A percentile compares a stretch with the other conserved stretches of the same genome.
These are phyloP conservation scores for Orchesellides sinensis DNA, from an alignment of 2,888 invertebrate genomes.

Conservation along the genomic window DNA sequence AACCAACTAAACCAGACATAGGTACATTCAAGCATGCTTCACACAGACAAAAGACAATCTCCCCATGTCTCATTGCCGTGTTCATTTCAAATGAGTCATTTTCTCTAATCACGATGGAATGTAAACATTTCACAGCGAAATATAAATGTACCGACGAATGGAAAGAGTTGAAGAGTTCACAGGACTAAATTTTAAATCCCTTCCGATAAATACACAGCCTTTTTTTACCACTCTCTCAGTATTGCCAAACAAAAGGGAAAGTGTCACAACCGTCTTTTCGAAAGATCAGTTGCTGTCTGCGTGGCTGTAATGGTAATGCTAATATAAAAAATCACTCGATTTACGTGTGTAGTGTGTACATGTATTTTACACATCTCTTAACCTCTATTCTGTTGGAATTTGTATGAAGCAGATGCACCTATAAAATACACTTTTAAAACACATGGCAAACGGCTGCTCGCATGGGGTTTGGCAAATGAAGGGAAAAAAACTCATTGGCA, in stretches of 20 bases:
- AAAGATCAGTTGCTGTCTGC: slow-evolving; percentile 49
- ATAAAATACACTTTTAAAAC: no score
- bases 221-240: no score
- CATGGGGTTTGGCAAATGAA: no score
- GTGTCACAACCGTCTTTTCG: slow-evolving; percentile 37
- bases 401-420: no score
- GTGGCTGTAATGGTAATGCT: no score
- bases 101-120: slow-evolving; percentile 46
- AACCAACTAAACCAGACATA: neutral
- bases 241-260: slow-evolving; percentile 56
- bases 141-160: neutral
- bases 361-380: no score
- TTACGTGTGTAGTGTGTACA: no score
- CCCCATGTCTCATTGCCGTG: neutral
- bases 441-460: no score
- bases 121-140: slow-evolving; percentile 52
- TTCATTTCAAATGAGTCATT: slow-evolving; percentile 31
- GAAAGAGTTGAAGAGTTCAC: neutral
- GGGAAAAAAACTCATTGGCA: no score
- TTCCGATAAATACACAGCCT: slow-evolving; percentile 34
- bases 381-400: no score
- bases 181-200: slow-evolving; percentile 30
- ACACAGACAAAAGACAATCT: neutral
- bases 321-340: no score
- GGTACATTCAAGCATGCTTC: neutral